Conservation (phyloP, 2,888 invertebrate genomes). For the Sicus ferrugineus region DNA sequence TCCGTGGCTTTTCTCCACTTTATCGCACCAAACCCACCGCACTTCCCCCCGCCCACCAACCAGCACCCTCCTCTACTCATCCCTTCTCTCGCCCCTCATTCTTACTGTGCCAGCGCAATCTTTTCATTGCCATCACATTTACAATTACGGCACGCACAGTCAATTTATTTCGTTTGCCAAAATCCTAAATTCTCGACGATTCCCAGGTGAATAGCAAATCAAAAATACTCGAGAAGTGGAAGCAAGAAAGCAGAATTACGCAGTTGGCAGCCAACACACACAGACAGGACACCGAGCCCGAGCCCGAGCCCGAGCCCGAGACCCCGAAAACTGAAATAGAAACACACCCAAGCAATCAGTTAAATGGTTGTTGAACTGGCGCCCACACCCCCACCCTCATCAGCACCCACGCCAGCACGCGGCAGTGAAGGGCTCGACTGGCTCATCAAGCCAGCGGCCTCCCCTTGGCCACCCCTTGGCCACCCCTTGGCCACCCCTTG, state of each 20-base stretch:
- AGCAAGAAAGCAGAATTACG: not conserved
- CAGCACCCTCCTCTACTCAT: not conserved
- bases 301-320: constrained; percentile 11
- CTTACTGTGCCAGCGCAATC: constrained; percentile 5
- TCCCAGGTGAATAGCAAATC: constrained; percentile 63
- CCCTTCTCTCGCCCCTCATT: not conserved
- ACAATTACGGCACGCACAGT: constrained; percentile 63
- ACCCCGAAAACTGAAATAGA: constrained; percentile 26
- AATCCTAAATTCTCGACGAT: constrained; percentile 32
- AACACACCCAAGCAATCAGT: constrained; percentile 57
- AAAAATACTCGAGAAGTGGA: constrained; percentile 52
- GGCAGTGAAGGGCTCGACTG: not conserved
- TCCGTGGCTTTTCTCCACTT: too few relatives aligned
- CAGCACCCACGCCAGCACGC: not conserved
- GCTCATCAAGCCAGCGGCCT: not conserved
- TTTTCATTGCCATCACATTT: constrained; percentile 45
- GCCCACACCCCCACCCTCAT: not conserved
- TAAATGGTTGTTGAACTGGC: constrained; percentile 56
- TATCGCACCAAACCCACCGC: too few relatives aligned
- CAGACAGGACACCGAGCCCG: constrained; percentile 12
- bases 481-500: not conserved
- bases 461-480: not conserved
- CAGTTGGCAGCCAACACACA: constrained; percentile 7
- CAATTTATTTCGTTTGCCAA: constrained; percentile 58
- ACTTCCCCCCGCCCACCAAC: not conserved